phyloP scores from a whole-genome alignment of 2,888 invertebrate genomes.

The Hirtodrosophila histrioides region DNA sequence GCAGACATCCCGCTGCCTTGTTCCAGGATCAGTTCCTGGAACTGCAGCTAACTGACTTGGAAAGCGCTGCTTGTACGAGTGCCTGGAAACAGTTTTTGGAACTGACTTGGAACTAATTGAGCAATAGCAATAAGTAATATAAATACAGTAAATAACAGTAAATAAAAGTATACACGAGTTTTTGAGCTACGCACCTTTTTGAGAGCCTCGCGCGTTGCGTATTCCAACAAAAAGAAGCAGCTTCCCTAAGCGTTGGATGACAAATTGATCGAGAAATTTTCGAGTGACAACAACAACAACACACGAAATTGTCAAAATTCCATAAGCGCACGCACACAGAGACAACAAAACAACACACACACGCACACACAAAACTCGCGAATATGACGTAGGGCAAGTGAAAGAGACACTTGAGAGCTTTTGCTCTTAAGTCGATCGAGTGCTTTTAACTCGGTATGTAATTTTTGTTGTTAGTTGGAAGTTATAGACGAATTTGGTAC shows the following conservation, averaged over 20 bases:
- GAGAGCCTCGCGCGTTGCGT: constrained; percentile 19
- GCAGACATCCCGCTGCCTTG: constrained; percentile 27
- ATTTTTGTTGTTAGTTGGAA: constrained; percentile 24
- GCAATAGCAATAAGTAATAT: constrained; percentile 25
- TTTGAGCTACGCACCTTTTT: constrained; percentile 42
- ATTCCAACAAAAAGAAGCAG: constrained; percentile 38
- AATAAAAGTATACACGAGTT: too few species aligned
- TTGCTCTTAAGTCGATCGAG: constrained; percentile 35
- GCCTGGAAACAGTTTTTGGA: constrained; percentile 30
- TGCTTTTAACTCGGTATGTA: constrained; percentile 5
- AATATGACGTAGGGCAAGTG: constrained; percentile 33
- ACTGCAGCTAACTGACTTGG: not conserved
- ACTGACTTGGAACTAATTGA: constrained; percentile 31
- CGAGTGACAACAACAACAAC: constrained; percentile 41
- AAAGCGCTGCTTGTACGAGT: too few species aligned
- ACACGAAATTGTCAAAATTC: constrained; percentile 57
- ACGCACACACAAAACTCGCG: constrained; percentile 24
- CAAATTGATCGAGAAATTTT: constrained; percentile 49
- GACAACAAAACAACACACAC: constrained; percentile 22
- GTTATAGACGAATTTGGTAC: constrained; percentile 40
- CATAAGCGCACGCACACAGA: constrained; percentile 18
- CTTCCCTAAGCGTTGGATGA: constrained; percentile 36
- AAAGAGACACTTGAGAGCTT: constrained; percentile 37
- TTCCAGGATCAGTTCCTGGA: constrained; percentile 31
- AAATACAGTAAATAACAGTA: constrained; percentile 1